Evolutionary conservation across 2,113 vertebrate species (phyloP).

Genomic region (Gnathonemus longibarbis): DNA sequence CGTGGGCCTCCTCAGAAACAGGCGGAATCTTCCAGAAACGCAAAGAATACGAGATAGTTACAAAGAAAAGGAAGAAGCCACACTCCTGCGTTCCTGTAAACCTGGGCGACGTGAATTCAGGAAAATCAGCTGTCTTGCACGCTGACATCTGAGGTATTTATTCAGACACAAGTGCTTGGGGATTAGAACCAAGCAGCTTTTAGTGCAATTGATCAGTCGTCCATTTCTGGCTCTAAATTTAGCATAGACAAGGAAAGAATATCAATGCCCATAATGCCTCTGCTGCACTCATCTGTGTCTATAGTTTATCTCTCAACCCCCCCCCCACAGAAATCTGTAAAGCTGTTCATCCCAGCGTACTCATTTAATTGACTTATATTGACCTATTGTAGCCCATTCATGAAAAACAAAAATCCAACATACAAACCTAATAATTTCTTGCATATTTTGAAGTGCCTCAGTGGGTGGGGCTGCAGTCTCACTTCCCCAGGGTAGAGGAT

Average conservation of each 20-base stretch:
- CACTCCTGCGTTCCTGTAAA: not conserved
- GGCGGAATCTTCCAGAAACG: not conserved
- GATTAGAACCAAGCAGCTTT: not conserved
- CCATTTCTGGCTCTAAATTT: not conserved
- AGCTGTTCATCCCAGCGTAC: not conserved
- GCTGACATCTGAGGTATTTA: not conserved
- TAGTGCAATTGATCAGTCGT: not conserved
- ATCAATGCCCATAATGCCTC: not conserved
- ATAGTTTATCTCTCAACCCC: not conserved
- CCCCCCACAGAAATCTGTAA: not conserved
- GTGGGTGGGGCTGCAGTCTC: not conserved
- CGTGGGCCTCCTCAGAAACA: not conserved
- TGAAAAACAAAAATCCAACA: not conserved
- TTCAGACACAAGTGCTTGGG: conserved; percentile 1
- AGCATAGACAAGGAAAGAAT: not conserved
- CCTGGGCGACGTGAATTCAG: not conserved
- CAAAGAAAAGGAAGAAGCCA: not conserved
- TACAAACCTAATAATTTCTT: not conserved
- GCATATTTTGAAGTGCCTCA: not conserved
- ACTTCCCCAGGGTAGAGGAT: not conserved
- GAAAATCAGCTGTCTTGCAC: not conserved
- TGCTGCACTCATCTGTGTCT: not conserved
- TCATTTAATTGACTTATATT: not conserved
- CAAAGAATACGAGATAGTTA: not conserved
- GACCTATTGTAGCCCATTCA: not conserved